Percentiles rank a stretch among this genome's conserved stretches.
Evolutionary conservation across 2,797 vertebrate species (phyloP).

Genomic region (Petrocephalus sullivani): DNA sequence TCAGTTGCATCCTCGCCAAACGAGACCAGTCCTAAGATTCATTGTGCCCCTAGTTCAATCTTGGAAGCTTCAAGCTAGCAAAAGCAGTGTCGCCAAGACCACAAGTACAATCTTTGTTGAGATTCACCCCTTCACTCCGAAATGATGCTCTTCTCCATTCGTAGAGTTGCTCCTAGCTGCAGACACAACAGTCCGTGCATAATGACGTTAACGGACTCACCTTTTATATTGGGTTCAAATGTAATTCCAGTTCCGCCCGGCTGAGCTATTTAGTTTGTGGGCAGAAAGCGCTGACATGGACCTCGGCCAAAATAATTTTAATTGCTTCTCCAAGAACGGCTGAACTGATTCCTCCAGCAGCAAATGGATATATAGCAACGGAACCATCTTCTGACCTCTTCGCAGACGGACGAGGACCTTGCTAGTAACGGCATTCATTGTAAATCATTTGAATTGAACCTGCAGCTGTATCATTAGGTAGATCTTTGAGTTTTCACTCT

Average conservation of each 20-base stretch:
- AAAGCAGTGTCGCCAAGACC: no score
- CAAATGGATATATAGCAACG: neutral
- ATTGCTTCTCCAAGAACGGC: conserved; percentile 5
- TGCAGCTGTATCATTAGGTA: neutral
- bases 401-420: neutral
- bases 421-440: neutral
- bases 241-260: neutral
- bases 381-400: conserved; percentile 17
- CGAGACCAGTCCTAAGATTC: no score
- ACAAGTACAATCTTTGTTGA: no score
- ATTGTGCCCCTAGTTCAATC: no score
- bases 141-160: neutral
- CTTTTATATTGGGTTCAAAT: conserved; percentile 4
- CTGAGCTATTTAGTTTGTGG: conserved; percentile 10
- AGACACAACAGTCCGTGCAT: neutral
- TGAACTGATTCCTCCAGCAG: neutral
- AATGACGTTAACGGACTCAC: neutral
- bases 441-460: neutral
- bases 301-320: conserved; percentile 16
- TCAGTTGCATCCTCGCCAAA: no score
- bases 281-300: neutral
- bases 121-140: no score
- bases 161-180: neutral
- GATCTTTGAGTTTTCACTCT: neutral
- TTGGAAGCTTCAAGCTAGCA: no score